phyloP scores from a whole-genome alignment of 2,888 invertebrate species.

The Panzeria rudis region DNA sequence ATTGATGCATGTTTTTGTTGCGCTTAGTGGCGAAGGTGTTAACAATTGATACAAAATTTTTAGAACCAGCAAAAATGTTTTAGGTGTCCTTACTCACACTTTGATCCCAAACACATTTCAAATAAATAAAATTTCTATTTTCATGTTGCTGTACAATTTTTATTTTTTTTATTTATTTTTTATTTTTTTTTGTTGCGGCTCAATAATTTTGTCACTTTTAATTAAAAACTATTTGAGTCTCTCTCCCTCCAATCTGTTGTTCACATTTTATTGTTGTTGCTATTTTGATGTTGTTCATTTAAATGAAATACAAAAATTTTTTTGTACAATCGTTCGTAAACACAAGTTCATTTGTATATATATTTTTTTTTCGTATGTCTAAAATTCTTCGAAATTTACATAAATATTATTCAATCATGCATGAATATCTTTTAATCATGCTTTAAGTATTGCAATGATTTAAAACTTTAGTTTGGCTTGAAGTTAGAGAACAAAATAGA shows the following conservation, averaged over 20 bases:
- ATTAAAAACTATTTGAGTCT: slow-evolving; percentile 41
- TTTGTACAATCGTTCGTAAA: neutral
- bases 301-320: slow-evolving; percentile 31
- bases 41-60: slow-evolving; percentile 45
- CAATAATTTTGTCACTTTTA: slow-evolving; percentile 64
- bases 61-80: slow-evolving; percentile 7
- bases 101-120: slow-evolving; percentile 30
- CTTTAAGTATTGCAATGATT: slow-evolving; percentile 45
- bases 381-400: slow-evolving; percentile 41
- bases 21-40: slow-evolving; percentile 46
- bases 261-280: slow-evolving; percentile 7
- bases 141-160: neutral
- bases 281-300: slow-evolving; percentile 37
- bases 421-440: slow-evolving; percentile 39
- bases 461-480: neutral
- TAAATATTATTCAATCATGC: slow-evolving; percentile 46
- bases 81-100: slow-evolving; percentile 11
- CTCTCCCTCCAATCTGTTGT: neutral
- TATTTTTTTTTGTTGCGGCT: slow-evolving; percentile 20
- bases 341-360: slow-evolving; percentile 25
- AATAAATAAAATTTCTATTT: slow-evolving; percentile 56
- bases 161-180: no score
- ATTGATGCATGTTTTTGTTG: neutral
- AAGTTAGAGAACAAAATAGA: neutral
- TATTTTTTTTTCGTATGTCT: neutral